phyloP scores from a whole-genome alignment of 2,113 vertebrate genomes.

The Leiothrix lutea region DNA sequence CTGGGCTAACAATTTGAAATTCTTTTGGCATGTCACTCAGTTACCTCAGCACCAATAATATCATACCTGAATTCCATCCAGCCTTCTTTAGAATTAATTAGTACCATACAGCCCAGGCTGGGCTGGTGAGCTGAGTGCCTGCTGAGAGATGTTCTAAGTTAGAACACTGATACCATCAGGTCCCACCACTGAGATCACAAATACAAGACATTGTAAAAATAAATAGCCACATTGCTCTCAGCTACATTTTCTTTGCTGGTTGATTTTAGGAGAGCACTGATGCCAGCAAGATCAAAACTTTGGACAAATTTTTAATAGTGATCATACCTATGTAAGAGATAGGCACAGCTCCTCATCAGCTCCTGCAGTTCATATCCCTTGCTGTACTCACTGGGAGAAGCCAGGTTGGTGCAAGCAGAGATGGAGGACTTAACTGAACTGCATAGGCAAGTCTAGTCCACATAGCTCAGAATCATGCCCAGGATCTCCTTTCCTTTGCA shows the following conservation, averaged over 20 bases:
- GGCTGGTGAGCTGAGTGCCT: not conserved
- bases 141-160: not conserved
- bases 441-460: not conserved
- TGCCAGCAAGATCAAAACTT: not conserved
- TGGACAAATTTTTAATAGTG: not conserved
- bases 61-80: not conserved
- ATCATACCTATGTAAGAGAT: not conserved
- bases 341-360: not conserved
- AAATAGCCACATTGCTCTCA: not conserved
- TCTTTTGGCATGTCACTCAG: not conserved
- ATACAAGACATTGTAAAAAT: not conserved
- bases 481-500: not conserved
- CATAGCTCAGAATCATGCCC: not conserved
- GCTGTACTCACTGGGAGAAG: not conserved
- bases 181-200: not conserved
- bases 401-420: not conserved
- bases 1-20: not conserved
- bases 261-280: not conserved
- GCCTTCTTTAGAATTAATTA: not conserved
- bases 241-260: not conserved
- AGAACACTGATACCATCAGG: not conserved
- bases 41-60: not conserved
- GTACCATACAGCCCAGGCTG: accelerated
- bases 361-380: not conserved
- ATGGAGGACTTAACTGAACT: not conserved